Evolutionary conservation across 2,113 vertebrate genomes (phyloP).

Genomic region (Ursus arctos): DNA sequence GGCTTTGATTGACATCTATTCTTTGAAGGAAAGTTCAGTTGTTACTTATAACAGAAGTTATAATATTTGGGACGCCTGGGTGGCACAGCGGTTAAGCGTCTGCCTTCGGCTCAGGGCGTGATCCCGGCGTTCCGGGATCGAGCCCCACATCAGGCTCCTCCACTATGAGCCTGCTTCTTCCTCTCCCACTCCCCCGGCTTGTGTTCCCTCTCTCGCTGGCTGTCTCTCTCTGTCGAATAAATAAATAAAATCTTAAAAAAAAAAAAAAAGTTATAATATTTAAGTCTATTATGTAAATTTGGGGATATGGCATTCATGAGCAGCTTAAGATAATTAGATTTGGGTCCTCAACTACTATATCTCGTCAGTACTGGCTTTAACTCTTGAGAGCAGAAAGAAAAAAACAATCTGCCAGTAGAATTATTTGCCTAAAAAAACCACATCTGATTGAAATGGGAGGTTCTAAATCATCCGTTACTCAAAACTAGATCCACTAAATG

Average conservation of each 20-base stretch:
- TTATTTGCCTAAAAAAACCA: background rate
- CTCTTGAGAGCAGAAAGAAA: background rate
- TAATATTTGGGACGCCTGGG: background rate
- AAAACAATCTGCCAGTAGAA: background rate
- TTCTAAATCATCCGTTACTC: background rate
- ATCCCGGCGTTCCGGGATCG: too few relatives aligned
- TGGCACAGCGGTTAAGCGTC: too few relatives aligned
- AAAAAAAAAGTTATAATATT: background rate
- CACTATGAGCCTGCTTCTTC: too few relatives aligned
- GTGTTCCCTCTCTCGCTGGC: too few relatives aligned
- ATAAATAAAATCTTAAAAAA: too few relatives aligned
- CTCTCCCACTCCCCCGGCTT: too few relatives aligned
- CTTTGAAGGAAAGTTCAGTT: background rate
- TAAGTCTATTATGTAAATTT: background rate
- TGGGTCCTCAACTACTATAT: background rate
- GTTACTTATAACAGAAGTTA: background rate
- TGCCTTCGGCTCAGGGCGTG: too few relatives aligned
- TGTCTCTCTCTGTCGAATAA: too few relatives aligned
- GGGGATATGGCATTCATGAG: background rate
- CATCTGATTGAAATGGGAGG: background rate
- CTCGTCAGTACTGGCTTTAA: background rate
- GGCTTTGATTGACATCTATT: background rate
- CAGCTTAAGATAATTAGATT: conserved; percentile 3
- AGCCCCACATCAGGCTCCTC: too few relatives aligned
- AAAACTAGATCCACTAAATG: background rate